Evolutionary conservation across 2,888 invertebrate species (phyloP), one percentile per base, ranked within the genome.

Genomic region (Drosophila quasianomalipes): DNA sequence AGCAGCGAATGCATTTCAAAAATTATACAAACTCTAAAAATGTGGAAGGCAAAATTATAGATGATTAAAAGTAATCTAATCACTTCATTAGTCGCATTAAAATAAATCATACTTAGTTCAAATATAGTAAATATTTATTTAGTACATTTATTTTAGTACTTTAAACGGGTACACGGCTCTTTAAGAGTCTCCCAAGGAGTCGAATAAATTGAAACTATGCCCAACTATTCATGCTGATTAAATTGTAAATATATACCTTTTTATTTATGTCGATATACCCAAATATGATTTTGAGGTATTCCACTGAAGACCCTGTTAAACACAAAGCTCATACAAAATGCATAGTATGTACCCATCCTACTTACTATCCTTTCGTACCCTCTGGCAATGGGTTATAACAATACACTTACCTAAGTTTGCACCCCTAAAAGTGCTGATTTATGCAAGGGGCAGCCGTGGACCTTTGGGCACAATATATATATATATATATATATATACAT

Each of bases 331-430:
- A 58, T 57, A 70, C 57, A 70, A 65, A 65, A 76, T 75, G 64
- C 60, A 70, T 26, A 58, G 51, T 47, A 16, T 63, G 51, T 51
- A 4, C 51, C 52, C 33, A 35, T 49, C 49, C 47, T 26, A 26
- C 16, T 47, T 26, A 47, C 47, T 60, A 73, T 61, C 58, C 79
- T 76, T 78, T 78, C 30, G 39, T 47, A 37, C 52, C 70, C 52
- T 57, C 37, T 61, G 78, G 54, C 65, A 53, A 33, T 64, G 69
- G 49, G 44, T 28, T 58, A 66, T 70, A 80, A 57, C 82, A 76
- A 77, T 74, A 73, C 79, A 77, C 67, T 81, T 76, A 44, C 68
- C 69, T 55, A 69, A 62, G 57, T 19, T 54, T 14, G 33, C 62
- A 26, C 28, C 22, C 35, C 41, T 54, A 47, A 52, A 63, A 49